A percentile compares a stretch with the other conserved stretches of the same genome.
Evolutionary conservation across 2,797 vertebrate species (phyloP).

Genomic region (Rousettus madagascariensis): DNA sequence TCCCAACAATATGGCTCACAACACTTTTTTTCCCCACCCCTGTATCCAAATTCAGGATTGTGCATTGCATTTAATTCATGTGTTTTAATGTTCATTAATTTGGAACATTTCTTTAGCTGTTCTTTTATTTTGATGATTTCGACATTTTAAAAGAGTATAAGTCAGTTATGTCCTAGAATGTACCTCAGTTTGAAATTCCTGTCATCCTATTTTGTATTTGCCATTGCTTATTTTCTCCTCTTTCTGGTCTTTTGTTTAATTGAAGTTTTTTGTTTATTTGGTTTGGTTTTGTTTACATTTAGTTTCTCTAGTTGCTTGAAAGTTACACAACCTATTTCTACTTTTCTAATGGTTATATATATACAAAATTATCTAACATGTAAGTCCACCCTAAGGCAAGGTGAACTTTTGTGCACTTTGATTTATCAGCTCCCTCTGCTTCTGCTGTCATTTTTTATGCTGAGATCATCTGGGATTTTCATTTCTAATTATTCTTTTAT

Average conservation of each 20-base stretch:
- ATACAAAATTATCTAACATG: not conserved
- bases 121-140: not conserved
- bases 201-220: not conserved
- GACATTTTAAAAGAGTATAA: not conserved
- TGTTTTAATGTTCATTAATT: not conserved
- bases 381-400: not conserved
- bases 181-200: not conserved
- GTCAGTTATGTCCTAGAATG: not conserved
- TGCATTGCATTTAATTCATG: not conserved
- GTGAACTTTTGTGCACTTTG: not conserved
- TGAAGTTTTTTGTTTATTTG: not conserved
- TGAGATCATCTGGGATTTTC: not conserved
- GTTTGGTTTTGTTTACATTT: not conserved
- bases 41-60: not conserved
- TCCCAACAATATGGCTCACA: not conserved
- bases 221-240: not conserved
- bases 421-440: not conserved
- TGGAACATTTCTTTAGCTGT: not conserved
- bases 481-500: not conserved
- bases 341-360: not conserved
- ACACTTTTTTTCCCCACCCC: not conserved
- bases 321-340: not conserved
- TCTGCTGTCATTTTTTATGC: not conserved
- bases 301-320: not conserved
- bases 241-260: not conserved